phyloP scores from a whole-genome alignment of 2,113 vertebrate genomes.

The Mormyrus iriodes region DNA sequence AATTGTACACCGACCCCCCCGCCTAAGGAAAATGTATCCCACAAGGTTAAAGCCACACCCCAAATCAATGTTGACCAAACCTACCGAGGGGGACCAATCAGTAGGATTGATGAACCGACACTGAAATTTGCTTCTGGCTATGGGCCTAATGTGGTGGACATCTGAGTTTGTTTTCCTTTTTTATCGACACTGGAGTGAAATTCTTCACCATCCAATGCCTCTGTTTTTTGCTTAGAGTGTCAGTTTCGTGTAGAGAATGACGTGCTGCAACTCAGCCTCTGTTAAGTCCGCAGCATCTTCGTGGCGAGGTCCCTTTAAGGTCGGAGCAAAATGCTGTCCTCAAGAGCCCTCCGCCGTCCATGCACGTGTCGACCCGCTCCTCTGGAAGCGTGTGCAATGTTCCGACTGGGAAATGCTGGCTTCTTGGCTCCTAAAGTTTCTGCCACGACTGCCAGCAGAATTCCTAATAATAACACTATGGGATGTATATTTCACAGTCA shows the following conservation, averaged over 20 bases:
- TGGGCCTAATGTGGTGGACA: not conserved
- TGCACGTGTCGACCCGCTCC: not conserved
- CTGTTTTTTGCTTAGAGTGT: not conserved
- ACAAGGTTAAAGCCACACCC: not conserved
- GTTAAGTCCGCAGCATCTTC: not conserved
- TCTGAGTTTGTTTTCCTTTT: not conserved
- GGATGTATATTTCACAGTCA: conserved; percentile 3
- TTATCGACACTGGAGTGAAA: not conserved
- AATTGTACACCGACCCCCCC: not conserved
- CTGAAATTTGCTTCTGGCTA: not conserved
- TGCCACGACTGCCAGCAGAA: not conserved
- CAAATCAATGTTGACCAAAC: not conserved
- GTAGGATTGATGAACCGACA: not conserved
- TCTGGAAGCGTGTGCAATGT: not conserved
- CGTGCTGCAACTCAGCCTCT: not conserved
- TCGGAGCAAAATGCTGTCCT: not conserved
- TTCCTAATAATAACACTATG: conserved; percentile 6
- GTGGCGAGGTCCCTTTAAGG: not conserved
- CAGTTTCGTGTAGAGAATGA: not conserved
- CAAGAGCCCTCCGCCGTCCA: not conserved
- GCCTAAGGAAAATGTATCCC: not conserved
- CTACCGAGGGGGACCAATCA: not conserved
- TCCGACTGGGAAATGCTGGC: conserved; percentile 7
- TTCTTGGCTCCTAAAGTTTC: not conserved
- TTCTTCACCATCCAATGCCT: not conserved